Base-by-base conservation (phyloP, 2,888 invertebrate genomes). In the Crepidodera aurea region DNA sequence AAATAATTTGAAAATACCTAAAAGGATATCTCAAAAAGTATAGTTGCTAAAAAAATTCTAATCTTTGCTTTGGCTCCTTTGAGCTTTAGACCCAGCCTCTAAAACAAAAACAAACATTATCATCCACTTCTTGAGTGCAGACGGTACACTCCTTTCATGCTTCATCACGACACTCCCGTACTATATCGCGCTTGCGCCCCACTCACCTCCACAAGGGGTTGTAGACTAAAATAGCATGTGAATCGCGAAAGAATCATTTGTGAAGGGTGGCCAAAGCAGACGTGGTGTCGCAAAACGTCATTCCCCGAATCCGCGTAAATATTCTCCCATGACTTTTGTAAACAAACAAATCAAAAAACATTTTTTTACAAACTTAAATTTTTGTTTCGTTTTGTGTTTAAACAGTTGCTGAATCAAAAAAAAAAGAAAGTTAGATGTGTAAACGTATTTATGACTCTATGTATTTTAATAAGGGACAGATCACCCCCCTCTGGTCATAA, bases 181-280 rank as follows among this genome's bases (percentile, higher is more conserved):
- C 39, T 12, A 25, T 7, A n/a, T 1, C 22, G 65, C 71, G 60
- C 65, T 62, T 48, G 65, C 69, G 69, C 66, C 13, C 50, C 42
- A 54, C 53, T 50, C 64, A 55, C 27, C 55, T 48, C 44, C 42
- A 48, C 53, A 64, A 67, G 68, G 69, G 68, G 65, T 67, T 58
- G 67, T 53, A 55, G 59, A 44, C 60, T 51, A 65, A 58, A 62
- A 68, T 61, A 62, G 67, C 68, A 66, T 68, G 69, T 64, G 65
- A 44, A 48, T 48, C 48, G 57, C 46, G 10, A 10, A 54, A 42
- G 54, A 51, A 48, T 63, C 62, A 57, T 63, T 61, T 60, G 58
- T 51, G 56, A 56, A 66, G 66, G 66, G 66, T 66, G 56, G 61
- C 55, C 63, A 46, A 40, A 54, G 63, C 44, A 57, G 67, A 57